phyloP scores from a whole-genome alignment of 2,888 invertebrate species.

The Dolichopus griseipennis region DNA sequence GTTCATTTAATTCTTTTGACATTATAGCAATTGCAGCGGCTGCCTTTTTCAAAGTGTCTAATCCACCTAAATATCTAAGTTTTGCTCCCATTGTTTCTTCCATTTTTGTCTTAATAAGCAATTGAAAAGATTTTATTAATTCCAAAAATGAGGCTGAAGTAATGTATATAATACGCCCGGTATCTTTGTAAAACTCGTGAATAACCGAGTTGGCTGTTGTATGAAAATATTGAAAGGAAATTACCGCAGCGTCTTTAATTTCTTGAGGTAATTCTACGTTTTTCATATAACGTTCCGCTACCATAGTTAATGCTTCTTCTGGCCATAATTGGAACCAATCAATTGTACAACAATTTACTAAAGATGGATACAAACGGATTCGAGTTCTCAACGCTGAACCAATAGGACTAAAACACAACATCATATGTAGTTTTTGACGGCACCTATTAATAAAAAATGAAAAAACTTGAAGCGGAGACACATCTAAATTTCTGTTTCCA shows the following conservation, averaged over 20 bases:
- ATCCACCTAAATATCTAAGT: constrained; percentile 68
- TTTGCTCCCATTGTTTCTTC: constrained; percentile 60
- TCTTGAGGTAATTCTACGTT: constrained; percentile 53
- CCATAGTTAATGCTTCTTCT: constrained; percentile 72
- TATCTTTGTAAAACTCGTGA: constrained; percentile 53
- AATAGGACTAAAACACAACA: constrained; percentile 68
- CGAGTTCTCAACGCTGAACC: constrained; percentile 72
- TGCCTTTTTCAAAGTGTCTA: constrained; percentile 72
- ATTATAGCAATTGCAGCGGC: constrained; percentile 71
- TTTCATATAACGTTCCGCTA: constrained; percentile 63
- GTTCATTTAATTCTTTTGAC: constrained; percentile 66
- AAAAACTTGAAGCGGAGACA: constrained; percentile 69
- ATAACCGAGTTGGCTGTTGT: constrained; percentile 60
- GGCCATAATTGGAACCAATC: constrained; percentile 93
- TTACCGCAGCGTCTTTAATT: constrained; percentile 57
- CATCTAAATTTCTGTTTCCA: constrained; percentile 75
- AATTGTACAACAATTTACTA: constrained; percentile 87
- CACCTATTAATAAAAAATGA: constrained; percentile 72
- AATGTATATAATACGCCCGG: constrained; percentile 70
- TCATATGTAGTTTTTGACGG: constrained; percentile 71
- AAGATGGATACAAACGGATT: constrained; percentile 77
- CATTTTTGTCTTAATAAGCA: constrained; percentile 63
- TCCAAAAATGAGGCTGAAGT: constrained; percentile 86
- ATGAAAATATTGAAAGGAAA: constrained; percentile 83
- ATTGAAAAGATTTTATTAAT: constrained; percentile 68